Base-by-base conservation (phyloP, 2,888 invertebrate genomes). In the Pteria penguin region DNA sequence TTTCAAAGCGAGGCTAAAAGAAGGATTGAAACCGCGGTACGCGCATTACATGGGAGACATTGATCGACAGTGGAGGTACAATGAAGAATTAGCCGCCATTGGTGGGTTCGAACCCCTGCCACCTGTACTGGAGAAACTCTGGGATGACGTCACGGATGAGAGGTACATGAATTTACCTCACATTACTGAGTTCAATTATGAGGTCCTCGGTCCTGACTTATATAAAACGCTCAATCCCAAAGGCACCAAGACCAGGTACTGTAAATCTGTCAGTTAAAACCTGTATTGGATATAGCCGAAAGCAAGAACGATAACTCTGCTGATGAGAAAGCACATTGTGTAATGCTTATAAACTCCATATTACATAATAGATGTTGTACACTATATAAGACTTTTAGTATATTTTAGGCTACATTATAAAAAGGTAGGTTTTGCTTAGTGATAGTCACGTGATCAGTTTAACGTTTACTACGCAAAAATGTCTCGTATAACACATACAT, bases 41-140 rank as follows among this genome's bases (percentile, higher is more conserved):
- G 95, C 96, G 29, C 97, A 97, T 91, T 95, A 96, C 94, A 95
- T 97, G 95, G 96, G 96, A 0, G 94, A 94, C 0, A 67, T 62
- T 14, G 71, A 72, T 27, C 94, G 94, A 62, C 95, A 95, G 93
- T 94, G 94, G 68, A 91, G 91, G 4, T 96, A 97, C 92, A 96
- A 95, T 91, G 91, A 94, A 29, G 94, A 94, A 68, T 92, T 97
- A 68, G 94, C 96, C 0, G 86, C 90, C 29, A 94, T 95, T 67
- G 95, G 95, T 0, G 94, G 94, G 0, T 92, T 95, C 4, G 90
- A 92, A 22, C 93, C 94, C 2, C 92, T 96, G 1, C 95, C 95
- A 0, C 93, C 94, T 0, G 96, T 96, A 24, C 93, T 96, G 88
- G 94, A 95, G 3, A 94, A 94, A 84, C 91, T 97, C 18, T 96